Base-by-base conservation (phyloP, 37 sponge, comb jelly and placozoan genomes). In the Dysidea cf. avara region DNA sequence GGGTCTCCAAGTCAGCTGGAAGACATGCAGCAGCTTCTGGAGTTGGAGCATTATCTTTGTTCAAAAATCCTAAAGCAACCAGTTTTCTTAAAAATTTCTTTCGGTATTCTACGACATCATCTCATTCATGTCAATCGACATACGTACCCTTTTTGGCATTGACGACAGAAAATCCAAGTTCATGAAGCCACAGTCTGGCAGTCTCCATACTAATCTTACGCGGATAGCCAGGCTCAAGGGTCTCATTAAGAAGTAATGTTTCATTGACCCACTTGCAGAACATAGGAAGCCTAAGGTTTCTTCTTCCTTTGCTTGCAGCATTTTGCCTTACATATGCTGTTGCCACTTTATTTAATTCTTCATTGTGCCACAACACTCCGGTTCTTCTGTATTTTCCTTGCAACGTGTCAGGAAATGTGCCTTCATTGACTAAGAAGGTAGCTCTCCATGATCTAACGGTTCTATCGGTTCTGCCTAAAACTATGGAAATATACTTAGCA, bases 231-330 rank as follows among this genome's bases (percentile, higher is more conserved):
- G 81, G 67, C 53, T 62, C 81, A 22, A 66, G 58, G 13, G 62
- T 50, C 29, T 24, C 16, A 22, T 71, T 56, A 31, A 53, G 64
- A 35, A 61, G 63, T 17, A 66, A 31, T 6, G 37, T 39, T 22
- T 70, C 56, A 29, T 61, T 62, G 1, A 80, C 69, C 81, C 81
- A 69, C 40, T 49, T 67, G 28, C 68, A 66, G 48, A 80, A 80
- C 22, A 32, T 51, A n/a, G 54, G 20, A 4, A 46, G 26, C 3
- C 71, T 80, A 53, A 80, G 46, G 43, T 80, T 80, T 34, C 53
- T 71, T 61, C 11, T 49, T 30, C 72, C 81, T 61, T 80, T 80
- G 11, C 61, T 54, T 25, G 40, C 17, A 61, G 64, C 38, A 70
- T 80, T 80, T 17, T 18, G 29, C 7, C 71, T 34, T 11, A 80